Base-by-base conservation (phyloP, 2,888 invertebrate genomes). In the Melipona bicolor region DNA sequence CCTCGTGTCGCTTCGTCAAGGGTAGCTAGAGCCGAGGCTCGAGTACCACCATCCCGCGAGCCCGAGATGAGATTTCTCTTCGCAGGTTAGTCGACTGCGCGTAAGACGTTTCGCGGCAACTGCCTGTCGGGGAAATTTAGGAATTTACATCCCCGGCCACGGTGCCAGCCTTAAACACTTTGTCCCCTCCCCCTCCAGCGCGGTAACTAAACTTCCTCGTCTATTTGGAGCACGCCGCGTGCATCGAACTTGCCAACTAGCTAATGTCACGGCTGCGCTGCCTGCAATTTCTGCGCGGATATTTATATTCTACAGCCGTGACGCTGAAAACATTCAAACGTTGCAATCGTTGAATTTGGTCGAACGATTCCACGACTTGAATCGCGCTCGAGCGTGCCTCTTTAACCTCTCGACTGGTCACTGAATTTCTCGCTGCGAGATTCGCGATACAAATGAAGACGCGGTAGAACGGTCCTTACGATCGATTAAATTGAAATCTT, bases 401-500 rank as follows among this genome's bases (percentile, higher is more conserved):
- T 89, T 83, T 84, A 82, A 89, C 87, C 83, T 88, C 80, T 86
- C 84, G 84, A 85, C 81, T 69, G 77, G 71, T 84, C 76, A 74
- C 73, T 24, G 24, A 24, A 24, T 71, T 84, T 76, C 81, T 79
- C 71, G 71, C 81, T 81, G 82, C 69, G 61, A 86, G 85, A 43
- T 43, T 43, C 87, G 85, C 86, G 89, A 90, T 86, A 88, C 74
- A 87, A 89, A 90, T 91, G 88, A 67, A 76, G 77, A 80, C 80
- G 79, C 83, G 73, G 9, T 0, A 82, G 87, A 87, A 84, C 85
- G 77, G 82, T 88, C n/a, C n/a, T 90, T 89, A 88, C 89, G 89
- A 88, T 81, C 81, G 73, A 79, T 78, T 80, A 70, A 90, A 89
- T 90, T 88, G 79, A 90, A 88, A 90, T 88, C 87, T 82, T 84